Evolutionary conservation across 2,888 invertebrate species (phyloP).

Genomic region (Lithophane socia): DNA sequence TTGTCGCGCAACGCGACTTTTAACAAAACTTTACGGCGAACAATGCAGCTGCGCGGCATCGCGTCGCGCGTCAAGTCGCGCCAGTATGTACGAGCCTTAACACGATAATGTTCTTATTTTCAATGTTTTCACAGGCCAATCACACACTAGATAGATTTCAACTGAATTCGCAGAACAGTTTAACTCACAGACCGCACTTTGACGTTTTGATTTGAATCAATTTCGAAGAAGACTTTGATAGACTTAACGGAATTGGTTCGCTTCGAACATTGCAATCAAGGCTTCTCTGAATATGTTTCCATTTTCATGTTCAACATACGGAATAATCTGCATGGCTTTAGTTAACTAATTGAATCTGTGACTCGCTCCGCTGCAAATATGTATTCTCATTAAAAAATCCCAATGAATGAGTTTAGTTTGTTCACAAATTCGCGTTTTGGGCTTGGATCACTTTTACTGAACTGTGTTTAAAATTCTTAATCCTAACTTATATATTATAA

Average conservation of each 20-base stretch:
- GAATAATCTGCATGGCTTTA: slow-evolving; percentile 17
- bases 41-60: too few species aligned
- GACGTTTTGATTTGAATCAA: slow-evolving; percentile 32
- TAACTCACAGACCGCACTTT: slow-evolving; percentile 22
- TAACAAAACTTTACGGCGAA: too few species aligned
- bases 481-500: too few species aligned
- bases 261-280: slow-evolving; percentile 30
- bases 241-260: slow-evolving; percentile 35
- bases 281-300: slow-evolving; percentile 27
- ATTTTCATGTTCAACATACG: neutral
- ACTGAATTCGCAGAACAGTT: slow-evolving; percentile 6
- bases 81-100: neutral
- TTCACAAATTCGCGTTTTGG: neutral
- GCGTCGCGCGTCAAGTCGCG: too few species aligned
- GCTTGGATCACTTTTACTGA: neutral
- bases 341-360: slow-evolving; percentile 11
- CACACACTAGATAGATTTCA: neutral
- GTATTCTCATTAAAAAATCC: neutral
- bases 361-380: neutral
- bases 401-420: neutral
- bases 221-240: slow-evolving; percentile 35
- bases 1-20: too few species aligned
- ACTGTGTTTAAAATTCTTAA: neutral
- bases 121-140: neutral
- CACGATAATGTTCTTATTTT: neutral